phyloP scores from a whole-genome alignment of 2,113 vertebrate species.

The Tenrec ecaudatus region DNA sequence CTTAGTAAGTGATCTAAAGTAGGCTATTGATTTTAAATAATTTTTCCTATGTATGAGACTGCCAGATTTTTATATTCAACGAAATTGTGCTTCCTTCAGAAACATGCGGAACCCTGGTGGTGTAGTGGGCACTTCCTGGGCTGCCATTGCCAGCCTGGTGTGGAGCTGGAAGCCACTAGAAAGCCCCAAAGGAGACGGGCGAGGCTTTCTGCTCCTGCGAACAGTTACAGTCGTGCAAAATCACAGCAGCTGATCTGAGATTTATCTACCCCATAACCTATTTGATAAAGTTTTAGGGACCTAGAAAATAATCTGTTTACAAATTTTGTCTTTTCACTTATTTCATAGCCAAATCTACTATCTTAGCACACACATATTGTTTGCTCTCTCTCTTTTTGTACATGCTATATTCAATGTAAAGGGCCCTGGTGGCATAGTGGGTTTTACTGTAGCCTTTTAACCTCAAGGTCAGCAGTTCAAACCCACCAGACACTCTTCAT shows the following conservation, averaged over 20 bases:
- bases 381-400: not conserved
- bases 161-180: too few species aligned
- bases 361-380: not conserved
- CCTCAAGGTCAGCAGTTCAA: too few species aligned
- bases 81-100: not conserved
- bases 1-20: not conserved
- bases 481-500: too few species aligned
- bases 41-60: not conserved
- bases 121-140: too few species aligned
- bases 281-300: not conserved
- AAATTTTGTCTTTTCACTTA: not conserved
- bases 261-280: not conserved
- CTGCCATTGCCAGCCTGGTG: too few species aligned
- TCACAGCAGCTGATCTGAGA: not conserved
- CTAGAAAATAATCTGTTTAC: not conserved
- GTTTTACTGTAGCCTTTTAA: too few species aligned
- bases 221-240: too few species aligned
- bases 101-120: not conserved
- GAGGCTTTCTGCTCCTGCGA: too few species aligned
- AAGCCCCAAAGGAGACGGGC: too few species aligned
- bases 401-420: not conserved
- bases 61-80: not conserved
- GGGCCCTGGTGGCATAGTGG: too few species aligned
- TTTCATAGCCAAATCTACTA: not conserved
- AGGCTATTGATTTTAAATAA: not conserved